These are phyloP conservation scores for Trididemnum clinides DNA, from an alignment of 23 tunicate genomes.

Conservation along the genomic window DNA sequence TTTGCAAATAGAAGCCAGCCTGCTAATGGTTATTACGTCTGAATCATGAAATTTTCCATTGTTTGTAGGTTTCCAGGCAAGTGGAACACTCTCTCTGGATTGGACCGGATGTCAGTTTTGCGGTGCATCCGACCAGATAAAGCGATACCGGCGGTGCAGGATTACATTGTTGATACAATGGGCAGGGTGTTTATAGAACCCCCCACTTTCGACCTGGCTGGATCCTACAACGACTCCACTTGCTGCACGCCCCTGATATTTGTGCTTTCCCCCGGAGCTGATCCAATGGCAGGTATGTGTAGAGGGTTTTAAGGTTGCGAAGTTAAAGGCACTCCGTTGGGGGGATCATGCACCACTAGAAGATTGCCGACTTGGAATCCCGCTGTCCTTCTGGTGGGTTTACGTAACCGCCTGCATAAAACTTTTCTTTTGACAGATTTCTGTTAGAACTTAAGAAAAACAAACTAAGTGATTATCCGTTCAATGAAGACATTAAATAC, in stretches of 20 bases:
- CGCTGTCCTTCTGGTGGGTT: no score
- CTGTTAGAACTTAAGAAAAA: no score
- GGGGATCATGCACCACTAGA: no score
- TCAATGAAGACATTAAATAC: no score
- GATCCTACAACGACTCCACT: conserved; percentile 86
- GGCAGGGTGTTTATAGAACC: conserved; percentile 91
- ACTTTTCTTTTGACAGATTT: no score
- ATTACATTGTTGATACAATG: conserved; percentile 89
- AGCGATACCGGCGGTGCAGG: conserved; percentile 86
- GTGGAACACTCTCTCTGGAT: conserved; percentile 73
- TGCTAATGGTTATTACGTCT: no score
- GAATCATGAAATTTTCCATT: no score
- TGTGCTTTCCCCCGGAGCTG: conserved; percentile 98
- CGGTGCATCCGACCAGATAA: conserved; percentile 95
- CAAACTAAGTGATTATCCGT: no score
- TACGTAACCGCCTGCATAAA: no score
- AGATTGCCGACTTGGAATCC: no score
- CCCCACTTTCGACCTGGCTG: conserved; percentile 94
- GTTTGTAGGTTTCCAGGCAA: conserved; percentile 71
- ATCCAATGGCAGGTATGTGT: conserved; percentile 94
- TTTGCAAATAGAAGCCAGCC: no score
- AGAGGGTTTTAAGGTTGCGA: background rate
- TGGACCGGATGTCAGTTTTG: conserved; percentile 84
- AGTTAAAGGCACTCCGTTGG: no score
- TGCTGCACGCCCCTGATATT: conserved; percentile 89